phyloP scores from a whole-genome alignment of 2,113 vertebrate species.

The Nestor notabilis region DNA sequence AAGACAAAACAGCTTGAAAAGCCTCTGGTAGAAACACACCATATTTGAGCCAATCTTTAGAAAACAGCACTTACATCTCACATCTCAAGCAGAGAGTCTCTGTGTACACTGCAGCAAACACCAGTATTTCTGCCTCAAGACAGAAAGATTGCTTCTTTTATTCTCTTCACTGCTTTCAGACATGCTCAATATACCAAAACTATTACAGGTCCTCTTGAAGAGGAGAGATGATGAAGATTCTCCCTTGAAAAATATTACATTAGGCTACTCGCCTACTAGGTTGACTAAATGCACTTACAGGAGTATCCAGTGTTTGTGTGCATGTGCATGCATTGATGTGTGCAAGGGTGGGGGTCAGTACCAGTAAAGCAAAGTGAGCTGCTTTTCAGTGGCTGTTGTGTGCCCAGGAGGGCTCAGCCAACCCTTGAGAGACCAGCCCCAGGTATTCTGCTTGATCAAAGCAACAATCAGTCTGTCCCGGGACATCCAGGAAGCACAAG shows the following conservation, averaged over 20 bases:
- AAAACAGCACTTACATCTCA: background rate
- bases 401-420: background rate
- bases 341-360: background rate
- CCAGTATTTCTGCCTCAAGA: background rate
- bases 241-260: background rate
- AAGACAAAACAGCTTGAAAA: background rate
- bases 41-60: background rate
- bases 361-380: background rate
- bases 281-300: background rate
- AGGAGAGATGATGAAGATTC: background rate
- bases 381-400: background rate
- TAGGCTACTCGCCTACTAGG: background rate
- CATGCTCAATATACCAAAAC: background rate
- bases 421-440: background rate
- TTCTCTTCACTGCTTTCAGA: background rate
- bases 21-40: background rate
- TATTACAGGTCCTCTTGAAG: background rate
- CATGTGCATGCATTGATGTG: background rate
- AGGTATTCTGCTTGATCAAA: background rate
- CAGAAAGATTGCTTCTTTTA: background rate
- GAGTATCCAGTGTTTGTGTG: background rate
- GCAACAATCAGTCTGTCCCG: background rate
- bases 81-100: background rate
- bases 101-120: background rate
- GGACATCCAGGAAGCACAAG: background rate